A percentile compares a stretch with the other conserved stretches of the same genome.
Evolutionary conservation across 2,888 invertebrate species (phyloP).

Genomic region (Drosophila melanosoma): DNA sequence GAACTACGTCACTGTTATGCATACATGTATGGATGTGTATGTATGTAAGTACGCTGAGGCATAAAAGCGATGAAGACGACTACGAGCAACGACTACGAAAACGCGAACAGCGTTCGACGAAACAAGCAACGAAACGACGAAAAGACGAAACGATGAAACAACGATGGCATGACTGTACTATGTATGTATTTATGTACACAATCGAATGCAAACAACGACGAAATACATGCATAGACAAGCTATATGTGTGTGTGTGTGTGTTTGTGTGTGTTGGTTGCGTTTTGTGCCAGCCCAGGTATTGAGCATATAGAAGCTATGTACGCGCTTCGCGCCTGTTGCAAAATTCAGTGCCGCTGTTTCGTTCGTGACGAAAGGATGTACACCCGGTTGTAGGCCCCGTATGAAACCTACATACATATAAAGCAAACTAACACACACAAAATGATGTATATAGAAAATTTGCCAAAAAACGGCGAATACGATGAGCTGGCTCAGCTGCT

Average conservation of each 20-base stretch:
- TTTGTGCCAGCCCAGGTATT: slow-evolving; percentile 38
- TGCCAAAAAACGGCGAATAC: slow-evolving; percentile 49
- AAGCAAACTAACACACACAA: slow-evolving; percentile 2
- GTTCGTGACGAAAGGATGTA: slow-evolving; percentile 80
- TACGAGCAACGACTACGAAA: slow-evolving; percentile 37
- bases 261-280: slow-evolving; percentile 14
- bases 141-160: slow-evolving; percentile 60
- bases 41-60: slow-evolving; percentile 19
- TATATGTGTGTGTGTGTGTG: slow-evolving; percentile 24
- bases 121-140: slow-evolving; percentile 61
- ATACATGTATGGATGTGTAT: slow-evolving; percentile 41
- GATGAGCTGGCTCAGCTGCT: slow-evolving; percentile 59
- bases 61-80: slow-evolving; percentile 43
- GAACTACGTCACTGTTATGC: slow-evolving; percentile 37
- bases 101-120: slow-evolving; percentile 35
- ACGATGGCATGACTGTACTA: slow-evolving; percentile 69
- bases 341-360: slow-evolving; percentile 74
- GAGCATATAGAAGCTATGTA: slow-evolving; percentile 58
- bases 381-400: slow-evolving; percentile 59
- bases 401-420: slow-evolving; percentile 39
- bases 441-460: slow-evolving; percentile 29
- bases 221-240: slow-evolving; percentile 20
- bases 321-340: slow-evolving; percentile 76
- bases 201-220: slow-evolving; percentile 41
- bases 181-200: slow-evolving; percentile 33